Percentiles rank a stretch among this genome's conserved stretches.
phyloP scores from a whole-genome alignment of 2,797 vertebrate species.

The Acrossocheilus fasciatus region DNA sequence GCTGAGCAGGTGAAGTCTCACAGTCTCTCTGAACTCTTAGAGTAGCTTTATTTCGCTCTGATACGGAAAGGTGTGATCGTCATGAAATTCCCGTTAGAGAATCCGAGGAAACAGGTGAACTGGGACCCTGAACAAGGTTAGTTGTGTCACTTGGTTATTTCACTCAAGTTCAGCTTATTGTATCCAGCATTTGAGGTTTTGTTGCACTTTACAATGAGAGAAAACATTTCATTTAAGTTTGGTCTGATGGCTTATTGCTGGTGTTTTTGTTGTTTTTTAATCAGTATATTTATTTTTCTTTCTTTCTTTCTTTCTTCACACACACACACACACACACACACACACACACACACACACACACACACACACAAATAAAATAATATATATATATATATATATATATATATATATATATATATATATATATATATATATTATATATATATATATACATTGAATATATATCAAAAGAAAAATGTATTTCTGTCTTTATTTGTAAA shows the following conservation, averaged over 20 bases:
- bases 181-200: conserved; percentile 33
- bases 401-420: too few species aligned
- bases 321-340: too few species aligned
- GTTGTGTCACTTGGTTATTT: conserved; percentile 67
- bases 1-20: conserved; percentile 64
- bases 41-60: neutral
- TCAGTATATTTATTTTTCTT: too few species aligned
- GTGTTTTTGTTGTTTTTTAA: neutral
- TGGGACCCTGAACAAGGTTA: conserved; percentile 95
- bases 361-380: too few species aligned
- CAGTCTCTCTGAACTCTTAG: conserved; percentile 62
- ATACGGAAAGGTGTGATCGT: conserved; percentile 73
- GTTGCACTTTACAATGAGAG: neutral
- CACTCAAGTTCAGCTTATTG: neutral
- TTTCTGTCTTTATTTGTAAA: too few species aligned
- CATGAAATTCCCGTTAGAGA: conserved; percentile 99
- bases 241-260: neutral
- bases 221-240: neutral
- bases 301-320: too few species aligned
- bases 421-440: too few species aligned
- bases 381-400: too few species aligned
- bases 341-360: too few species aligned
- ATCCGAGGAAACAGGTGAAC: conserved; percentile 96
- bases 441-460: too few species aligned
- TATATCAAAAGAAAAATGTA: too few species aligned